Percentiles rank a stretch among this genome's conserved stretches.
phyloP scores from a whole-genome alignment of 1,140 invertebrate species.

The Andricus grossulariae region DNA sequence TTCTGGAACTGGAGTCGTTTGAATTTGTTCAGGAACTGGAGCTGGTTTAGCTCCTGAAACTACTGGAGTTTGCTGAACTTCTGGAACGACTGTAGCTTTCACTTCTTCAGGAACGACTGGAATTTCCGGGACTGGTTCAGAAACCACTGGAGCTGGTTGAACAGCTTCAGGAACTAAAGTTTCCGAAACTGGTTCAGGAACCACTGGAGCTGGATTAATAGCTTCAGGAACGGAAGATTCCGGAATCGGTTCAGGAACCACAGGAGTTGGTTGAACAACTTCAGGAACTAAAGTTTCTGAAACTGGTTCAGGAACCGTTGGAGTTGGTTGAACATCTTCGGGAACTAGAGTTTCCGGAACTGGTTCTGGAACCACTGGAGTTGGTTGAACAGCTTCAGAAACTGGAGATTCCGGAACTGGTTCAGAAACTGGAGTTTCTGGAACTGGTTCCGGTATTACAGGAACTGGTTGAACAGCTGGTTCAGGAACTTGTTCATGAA shows the following conservation, averaged over 20 bases:
- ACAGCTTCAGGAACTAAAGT: conserved; percentile 31
- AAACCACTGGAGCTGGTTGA: neutral
- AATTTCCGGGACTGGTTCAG: conserved; percentile 34
- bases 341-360: conserved; percentile 42
- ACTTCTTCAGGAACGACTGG: conserved; percentile 39
- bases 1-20: neutral
- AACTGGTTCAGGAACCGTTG: conserved; percentile 16
- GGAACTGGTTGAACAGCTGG: conserved; percentile 39
- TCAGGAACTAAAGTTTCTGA: conserved; percentile 39
- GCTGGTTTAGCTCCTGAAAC: neutral
- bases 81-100: neutral
- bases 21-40: neutral
- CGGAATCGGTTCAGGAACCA: neutral
- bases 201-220: conserved; percentile 1
- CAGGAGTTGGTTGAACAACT: neutral
- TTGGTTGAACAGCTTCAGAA: conserved; percentile 22
- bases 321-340: neutral
- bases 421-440: neutral
- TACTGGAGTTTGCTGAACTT: neutral
- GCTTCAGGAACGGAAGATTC: neutral
- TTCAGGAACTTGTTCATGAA: conserved; percentile 20
- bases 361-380: neutral
- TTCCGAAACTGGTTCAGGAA: conserved; percentile 36
- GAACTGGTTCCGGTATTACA: conserved; percentile 36
- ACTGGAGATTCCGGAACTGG: neutral